Evolutionary conservation across 2,888 invertebrate species (phyloP).

Genomic region (Acronicta leporina): DNA sequence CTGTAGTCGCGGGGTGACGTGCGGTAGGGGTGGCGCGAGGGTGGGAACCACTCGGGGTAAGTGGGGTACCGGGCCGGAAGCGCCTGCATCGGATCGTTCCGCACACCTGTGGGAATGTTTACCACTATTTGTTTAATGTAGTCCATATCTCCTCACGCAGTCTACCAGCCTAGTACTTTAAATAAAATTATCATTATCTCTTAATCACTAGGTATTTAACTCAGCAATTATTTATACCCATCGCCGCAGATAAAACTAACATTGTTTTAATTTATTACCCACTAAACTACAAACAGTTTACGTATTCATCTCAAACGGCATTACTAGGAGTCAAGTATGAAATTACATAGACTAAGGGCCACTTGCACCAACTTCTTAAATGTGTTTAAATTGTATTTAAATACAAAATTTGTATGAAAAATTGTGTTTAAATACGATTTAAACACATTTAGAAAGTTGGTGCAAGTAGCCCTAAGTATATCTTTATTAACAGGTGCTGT

Average conservation of each 20-base stretch:
- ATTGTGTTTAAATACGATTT: no score
- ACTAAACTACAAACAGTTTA: conserved; percentile 26
- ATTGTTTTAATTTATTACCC: conserved; percentile 31
- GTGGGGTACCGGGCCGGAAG: conserved; percentile 85
- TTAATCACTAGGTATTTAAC: conserved; percentile 49
- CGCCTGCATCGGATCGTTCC: conserved; percentile 80
- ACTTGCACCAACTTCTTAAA: no score
- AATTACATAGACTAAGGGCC: conserved; percentile 60
- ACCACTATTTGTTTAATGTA: conserved; percentile 78
- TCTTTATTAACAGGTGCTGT: conserved; percentile 68
- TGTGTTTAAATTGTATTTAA: no score
- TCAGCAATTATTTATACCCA: conserved; percentile 44
- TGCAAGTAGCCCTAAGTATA: no score
- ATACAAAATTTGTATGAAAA: no score
- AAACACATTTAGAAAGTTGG: no score
- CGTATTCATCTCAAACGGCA: conserved; percentile 44
- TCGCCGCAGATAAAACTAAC: conserved; percentile 32
- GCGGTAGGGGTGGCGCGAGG: conserved; percentile 61
- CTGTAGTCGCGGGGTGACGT: conserved; percentile 49
- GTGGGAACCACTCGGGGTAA: conserved; percentile 69
- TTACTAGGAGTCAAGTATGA: conserved; percentile 63
- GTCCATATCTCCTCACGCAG: conserved; percentile 55
- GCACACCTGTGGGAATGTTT: conserved; percentile 85
- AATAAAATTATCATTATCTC: conserved; percentile 48
- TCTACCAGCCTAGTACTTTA: conserved; percentile 54